phyloP scores from a whole-genome alignment of 2,888 invertebrate species.

The Terebella lapidaria region DNA sequence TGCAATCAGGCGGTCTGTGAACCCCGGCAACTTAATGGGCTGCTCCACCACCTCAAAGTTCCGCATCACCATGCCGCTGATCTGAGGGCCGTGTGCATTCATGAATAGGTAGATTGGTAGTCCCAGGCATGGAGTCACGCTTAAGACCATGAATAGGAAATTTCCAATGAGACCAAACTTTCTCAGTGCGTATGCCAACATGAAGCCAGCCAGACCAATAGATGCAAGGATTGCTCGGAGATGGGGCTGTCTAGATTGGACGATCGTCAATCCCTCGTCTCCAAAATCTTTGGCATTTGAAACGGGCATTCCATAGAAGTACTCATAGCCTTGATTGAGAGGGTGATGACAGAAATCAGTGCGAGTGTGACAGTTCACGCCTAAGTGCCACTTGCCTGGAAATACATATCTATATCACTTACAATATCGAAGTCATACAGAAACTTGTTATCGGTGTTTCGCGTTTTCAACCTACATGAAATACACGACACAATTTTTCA shows the following conservation, averaged over 20 bases:
- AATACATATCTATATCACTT: not conserved
- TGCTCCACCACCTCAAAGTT: conserved; percentile 53
- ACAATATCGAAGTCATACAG: not conserved
- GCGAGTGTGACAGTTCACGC: conserved; percentile 37
- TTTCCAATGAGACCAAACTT: not conserved
- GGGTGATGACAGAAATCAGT: conserved; percentile 49
- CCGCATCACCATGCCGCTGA: conserved; percentile 46
- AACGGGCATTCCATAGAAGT: conserved; percentile 53
- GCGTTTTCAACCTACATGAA: too few species aligned
- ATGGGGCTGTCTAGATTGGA: not conserved
- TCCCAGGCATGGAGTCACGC: not conserved
- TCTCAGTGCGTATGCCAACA: conserved; percentile 3
- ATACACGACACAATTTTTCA: too few species aligned
- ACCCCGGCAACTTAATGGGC: conserved; percentile 18
- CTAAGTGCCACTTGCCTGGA: conserved; percentile 58
- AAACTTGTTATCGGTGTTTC: too few species aligned
- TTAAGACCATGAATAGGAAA: conserved; percentile 3
- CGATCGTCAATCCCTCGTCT: conserved; percentile 7
- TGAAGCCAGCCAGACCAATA: conserved; percentile 7
- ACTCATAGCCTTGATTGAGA: conserved; percentile 52
- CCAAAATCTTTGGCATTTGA: conserved; percentile 49
- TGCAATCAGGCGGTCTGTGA: conserved; percentile 42
- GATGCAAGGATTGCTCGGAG: not conserved
- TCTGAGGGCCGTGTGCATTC: conserved; percentile 14
- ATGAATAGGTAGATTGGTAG: not conserved